These are phyloP conservation scores for Piaya cayana DNA, from an alignment of 2,113 vertebrate species.

Conservation along the genomic window DNA sequence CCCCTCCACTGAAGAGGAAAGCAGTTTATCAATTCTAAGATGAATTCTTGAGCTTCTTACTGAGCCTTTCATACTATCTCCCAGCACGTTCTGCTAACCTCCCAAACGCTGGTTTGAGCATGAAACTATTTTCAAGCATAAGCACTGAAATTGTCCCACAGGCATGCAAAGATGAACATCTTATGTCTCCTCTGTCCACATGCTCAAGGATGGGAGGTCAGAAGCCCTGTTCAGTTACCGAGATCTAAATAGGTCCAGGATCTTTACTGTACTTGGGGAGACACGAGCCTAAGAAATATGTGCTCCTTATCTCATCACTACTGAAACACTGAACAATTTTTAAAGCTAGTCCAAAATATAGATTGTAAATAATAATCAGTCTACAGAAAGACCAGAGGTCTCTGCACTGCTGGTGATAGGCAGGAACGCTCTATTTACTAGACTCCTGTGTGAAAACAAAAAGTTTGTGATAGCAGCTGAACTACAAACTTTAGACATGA, in stretches of 20 bases:
- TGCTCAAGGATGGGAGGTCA: accelerated
- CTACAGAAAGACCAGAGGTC: background rate
- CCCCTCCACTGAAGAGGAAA: background rate
- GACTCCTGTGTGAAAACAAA: background rate
- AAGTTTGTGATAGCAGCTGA: background rate
- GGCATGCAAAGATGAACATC: background rate
- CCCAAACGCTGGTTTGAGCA: accelerated
- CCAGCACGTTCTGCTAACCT: background rate
- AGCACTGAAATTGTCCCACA: background rate
- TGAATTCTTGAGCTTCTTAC: background rate
- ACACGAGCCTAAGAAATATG: background rate
- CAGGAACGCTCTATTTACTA: background rate
- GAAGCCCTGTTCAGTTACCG: background rate
- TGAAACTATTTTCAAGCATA: background rate
- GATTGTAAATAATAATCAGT: background rate
- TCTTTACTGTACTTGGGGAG: background rate
- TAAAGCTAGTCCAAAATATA: background rate
- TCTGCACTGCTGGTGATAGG: background rate
- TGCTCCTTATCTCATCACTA: background rate
- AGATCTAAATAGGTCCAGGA: background rate
- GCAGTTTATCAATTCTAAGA: background rate
- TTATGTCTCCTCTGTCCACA: background rate
- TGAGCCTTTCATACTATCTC: background rate
- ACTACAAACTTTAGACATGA: background rate
- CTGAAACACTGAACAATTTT: background rate